A percentile compares a stretch with the other conserved stretches of the same genome.
These are phyloP conservation scores for Rhinatrema bivittatum DNA, from an alignment of 2,797 vertebrate species.

Conservation along the genomic window DNA sequence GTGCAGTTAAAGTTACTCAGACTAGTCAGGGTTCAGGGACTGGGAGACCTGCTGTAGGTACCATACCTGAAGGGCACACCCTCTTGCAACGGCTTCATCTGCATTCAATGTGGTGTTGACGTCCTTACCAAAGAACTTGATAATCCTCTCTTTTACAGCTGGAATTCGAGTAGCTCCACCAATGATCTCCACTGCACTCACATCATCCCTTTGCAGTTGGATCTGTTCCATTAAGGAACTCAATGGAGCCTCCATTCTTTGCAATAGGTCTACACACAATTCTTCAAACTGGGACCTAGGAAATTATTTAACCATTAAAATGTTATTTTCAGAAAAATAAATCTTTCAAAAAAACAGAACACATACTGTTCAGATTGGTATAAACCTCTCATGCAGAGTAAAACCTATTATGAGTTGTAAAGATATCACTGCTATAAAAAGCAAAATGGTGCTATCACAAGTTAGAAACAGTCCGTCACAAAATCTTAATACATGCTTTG, in stretches of 20 bases:
- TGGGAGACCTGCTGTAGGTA: too few species aligned
- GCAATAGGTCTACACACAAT: constrained; percentile 57
- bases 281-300: constrained; percentile 64
- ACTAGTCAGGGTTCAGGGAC: too few species aligned
- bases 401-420: too few species aligned
- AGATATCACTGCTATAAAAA: too few species aligned
- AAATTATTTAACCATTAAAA: neutral
- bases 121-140: constrained; percentile 65
- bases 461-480: too few species aligned
- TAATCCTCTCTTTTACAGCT: constrained; percentile 63
- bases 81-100: constrained; percentile 67
- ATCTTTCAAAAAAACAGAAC: too few species aligned
- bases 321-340: neutral
- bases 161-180: constrained; percentile 66
- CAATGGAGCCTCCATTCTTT: constrained; percentile 55
- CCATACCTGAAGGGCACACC: constrained; percentile 62
- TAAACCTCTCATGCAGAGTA: too few species aligned
- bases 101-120: constrained; percentile 67
- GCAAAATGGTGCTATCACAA: too few species aligned
- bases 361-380: too few species aligned
- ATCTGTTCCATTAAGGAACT: constrained; percentile 56
- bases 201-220: constrained; percentile 51
- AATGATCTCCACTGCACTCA: constrained; percentile 65
- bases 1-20: too few species aligned
- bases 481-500: too few species aligned